Evolutionary conservation across 2,797 vertebrate genomes (phyloP), one percentile per base, ranked within the genome.

Genomic region (Gorsachius magnificus): DNA sequence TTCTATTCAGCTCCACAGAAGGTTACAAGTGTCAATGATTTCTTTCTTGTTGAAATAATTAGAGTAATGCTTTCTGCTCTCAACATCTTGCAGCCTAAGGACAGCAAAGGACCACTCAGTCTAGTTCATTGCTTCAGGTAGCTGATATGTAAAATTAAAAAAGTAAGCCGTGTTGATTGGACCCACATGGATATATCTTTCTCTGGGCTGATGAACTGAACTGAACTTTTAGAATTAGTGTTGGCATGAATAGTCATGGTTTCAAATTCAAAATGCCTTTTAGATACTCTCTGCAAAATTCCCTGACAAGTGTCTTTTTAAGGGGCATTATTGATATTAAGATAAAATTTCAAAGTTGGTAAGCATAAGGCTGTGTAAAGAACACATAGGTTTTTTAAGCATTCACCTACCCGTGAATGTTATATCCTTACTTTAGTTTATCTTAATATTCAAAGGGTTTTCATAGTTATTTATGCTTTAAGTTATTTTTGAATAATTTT

Each of bases 21-120:
- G 43, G 43, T 87, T 88, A 33, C 22, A 58, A 71, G 69, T 38
- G 35, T 63, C 72, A 89, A 60, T 70, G 91, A 79, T 81, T 65
- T 60, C 14, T 29, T 94, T 93, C 78, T 61, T 79, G 6, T 53
- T 79, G 28, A 86, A 96, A 86, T 72, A 94, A 95, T 86, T 80
- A 88, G 29, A 83, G 36, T 41, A 72, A 72, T 33, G 43, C 17
- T 86, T 95, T 93, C 85, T 84, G 8, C 18, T 86, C 69, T 43
- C 35, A 92, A 78, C 4, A 63, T 58, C 90, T 84, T 78, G n/a
- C 79, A 91, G 72, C 87, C 89, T 76, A 83, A 89, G 89, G 69
- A 84, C 16, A 86, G 28, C 43, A 72, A 25, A 87, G 38, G 46
- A 58, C 58, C 22, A 51, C 43, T 51, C 29, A 75, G 58, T 75